A percentile compares a stretch with the other conserved stretches of the same genome.
Evolutionary conservation across 2,888 invertebrate species (phyloP).

Genomic region (Neoaliturus tenellus): DNA sequence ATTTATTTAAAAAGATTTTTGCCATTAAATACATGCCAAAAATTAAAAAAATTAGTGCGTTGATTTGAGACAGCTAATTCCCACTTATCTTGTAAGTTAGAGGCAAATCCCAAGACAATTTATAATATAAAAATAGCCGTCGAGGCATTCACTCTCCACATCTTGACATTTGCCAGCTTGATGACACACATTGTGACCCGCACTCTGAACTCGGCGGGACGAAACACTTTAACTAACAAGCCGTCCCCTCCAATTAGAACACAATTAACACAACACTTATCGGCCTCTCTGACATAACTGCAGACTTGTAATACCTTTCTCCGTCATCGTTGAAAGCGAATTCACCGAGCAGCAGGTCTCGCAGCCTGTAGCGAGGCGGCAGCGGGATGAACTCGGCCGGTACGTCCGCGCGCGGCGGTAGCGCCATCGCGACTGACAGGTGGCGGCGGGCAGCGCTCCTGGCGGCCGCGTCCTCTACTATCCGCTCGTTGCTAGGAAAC

Average conservation of each 20-base stretch:
- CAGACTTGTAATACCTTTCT: slow-evolving; percentile 78
- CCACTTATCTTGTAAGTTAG: no score
- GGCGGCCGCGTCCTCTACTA: slow-evolving; percentile 8
- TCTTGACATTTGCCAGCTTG: background rate
- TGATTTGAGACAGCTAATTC: no score
- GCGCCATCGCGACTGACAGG: slow-evolving; percentile 70
- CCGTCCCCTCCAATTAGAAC: background rate
- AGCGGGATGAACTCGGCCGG: slow-evolving; percentile 61
- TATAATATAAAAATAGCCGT: no score
- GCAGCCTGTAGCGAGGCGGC: slow-evolving; percentile 79
- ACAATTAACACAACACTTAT: background rate
- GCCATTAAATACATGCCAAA: no score
- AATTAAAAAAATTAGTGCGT: no score
- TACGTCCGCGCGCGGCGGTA: slow-evolving; percentile 61
- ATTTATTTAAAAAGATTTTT: no score
- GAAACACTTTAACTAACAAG: no score
- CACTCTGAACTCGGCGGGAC: background rate
- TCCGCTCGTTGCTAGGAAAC: slow-evolving; percentile 12
- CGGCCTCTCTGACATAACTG: background rate
- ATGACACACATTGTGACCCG: background rate
- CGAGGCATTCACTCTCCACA: no score
- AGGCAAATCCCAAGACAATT: no score
- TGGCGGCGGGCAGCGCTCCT: slow-evolving; percentile 13
- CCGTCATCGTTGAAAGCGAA: slow-evolving; percentile 86
- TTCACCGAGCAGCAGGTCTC: slow-evolving; percentile 86